Percentiles rank a stretch among this genome's conserved stretches.
These are phyloP conservation scores for Tolmerus cingulatus DNA, from an alignment of 2,888 invertebrate genomes.

Conservation along the genomic window DNA sequence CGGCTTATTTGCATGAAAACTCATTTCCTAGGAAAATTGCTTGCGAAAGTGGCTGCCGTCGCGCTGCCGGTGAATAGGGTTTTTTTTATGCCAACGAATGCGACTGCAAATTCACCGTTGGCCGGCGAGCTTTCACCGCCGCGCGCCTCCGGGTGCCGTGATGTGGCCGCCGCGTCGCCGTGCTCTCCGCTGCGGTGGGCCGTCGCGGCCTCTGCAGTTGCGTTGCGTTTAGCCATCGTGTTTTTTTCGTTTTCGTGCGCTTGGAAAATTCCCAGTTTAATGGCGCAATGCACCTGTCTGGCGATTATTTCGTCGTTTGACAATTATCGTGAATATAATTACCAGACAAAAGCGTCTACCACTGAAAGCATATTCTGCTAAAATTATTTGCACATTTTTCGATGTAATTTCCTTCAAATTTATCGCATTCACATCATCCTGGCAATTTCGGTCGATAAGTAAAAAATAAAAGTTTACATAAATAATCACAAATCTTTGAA, in stretches of 20 bases:
- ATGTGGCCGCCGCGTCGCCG: neutral
- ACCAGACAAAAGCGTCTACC: neutral
- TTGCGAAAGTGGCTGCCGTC: neutral
- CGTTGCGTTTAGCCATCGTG: neutral
- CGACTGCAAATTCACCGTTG: neutral
- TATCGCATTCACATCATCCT: neutral
- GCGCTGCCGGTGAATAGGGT: neutral
- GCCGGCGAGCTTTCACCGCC: neutral
- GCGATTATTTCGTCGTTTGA: neutral
- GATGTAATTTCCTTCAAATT: neutral
- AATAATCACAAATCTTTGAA: too few relatives aligned
- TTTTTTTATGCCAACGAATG: neutral
- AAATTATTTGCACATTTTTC: neutral
- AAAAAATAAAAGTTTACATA: too few relatives aligned
- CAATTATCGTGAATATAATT: neutral
- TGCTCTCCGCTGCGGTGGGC: neutral
- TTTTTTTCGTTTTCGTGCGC: neutral
- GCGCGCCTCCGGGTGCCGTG: neutral
- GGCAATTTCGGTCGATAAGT: neutral
- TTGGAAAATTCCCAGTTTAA: neutral
- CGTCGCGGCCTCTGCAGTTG: neutral
- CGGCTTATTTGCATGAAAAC: neutral
- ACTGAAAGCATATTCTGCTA: neutral
- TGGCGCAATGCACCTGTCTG: neutral
- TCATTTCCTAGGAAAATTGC: neutral